Percentiles rank a stretch among this genome's conserved stretches.
Evolutionary conservation across 2,797 vertebrate genomes (phyloP).

Genomic region (Chrysocyon brachyurus): DNA sequence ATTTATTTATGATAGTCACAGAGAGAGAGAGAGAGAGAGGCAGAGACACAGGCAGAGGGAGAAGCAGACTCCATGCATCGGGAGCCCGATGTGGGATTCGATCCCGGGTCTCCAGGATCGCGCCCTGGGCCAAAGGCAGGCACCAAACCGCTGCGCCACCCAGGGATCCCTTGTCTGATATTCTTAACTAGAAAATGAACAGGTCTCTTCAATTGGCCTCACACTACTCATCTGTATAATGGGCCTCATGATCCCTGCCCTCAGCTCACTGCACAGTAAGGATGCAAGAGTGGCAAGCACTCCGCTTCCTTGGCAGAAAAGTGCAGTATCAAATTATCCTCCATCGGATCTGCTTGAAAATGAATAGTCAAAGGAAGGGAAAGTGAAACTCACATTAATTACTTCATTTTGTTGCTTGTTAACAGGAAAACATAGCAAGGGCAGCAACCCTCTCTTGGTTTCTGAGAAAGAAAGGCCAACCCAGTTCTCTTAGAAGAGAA

Average conservation of each 20-base stretch:
- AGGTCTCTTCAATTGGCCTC: not conserved
- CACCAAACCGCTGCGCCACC: too few species aligned
- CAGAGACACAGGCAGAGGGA: too few species aligned
- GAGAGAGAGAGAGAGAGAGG: too few species aligned
- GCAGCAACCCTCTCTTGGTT: not conserved
- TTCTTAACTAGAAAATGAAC: not conserved
- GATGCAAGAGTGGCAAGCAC: not conserved
- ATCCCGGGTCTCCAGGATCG: too few species aligned
- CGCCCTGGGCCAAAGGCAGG: too few species aligned
- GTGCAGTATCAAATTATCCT: not conserved
- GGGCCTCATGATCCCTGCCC: not conserved
- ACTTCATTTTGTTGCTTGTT: not conserved
- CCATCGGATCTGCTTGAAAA: not conserved
- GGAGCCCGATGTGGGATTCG: too few species aligned
- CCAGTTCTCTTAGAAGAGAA: not conserved
- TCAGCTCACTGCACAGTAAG: not conserved
- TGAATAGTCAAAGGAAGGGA: not conserved
- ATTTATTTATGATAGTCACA: too few species aligned
- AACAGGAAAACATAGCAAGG: not conserved
- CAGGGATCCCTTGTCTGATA: too few species aligned
- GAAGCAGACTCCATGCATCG: too few species aligned
- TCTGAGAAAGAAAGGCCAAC: not conserved
- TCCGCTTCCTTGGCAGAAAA: not conserved
- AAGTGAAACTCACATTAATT: not conserved
- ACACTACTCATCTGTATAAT: slow-evolving; percentile 19